Evolutionary conservation across 2,113 vertebrate species (phyloP).

Genomic region (Prinia subflava): DNA sequence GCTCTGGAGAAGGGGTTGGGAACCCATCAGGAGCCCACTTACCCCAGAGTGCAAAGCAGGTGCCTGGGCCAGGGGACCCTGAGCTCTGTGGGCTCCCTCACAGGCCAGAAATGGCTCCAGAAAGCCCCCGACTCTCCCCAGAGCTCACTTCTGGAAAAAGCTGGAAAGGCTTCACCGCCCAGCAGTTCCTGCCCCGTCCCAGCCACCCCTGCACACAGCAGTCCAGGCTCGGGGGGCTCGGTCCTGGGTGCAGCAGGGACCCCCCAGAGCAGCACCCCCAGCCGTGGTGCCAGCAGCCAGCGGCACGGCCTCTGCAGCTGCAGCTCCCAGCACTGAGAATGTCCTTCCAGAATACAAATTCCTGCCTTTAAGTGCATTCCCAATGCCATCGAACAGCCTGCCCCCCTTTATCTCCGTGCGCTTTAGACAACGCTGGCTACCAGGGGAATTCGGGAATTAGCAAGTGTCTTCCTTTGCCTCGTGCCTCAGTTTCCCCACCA

Average conservation of each 20-base stretch:
- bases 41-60: background rate
- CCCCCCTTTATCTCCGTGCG: background rate
- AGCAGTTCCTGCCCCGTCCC: rapidly evolving
- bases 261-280: background rate
- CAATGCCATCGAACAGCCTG: background rate
- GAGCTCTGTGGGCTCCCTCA: background rate
- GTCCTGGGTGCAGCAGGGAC: background rate
- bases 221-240: rapidly evolving
- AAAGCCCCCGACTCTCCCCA: background rate
- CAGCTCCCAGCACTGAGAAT: background rate
- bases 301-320: background rate
- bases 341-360: conserved; percentile 36
- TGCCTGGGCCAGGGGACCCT: background rate
- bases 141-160: background rate
- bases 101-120: background rate
- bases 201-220: rapidly evolving
- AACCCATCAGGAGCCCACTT: background rate
- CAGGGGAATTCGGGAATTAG: background rate
- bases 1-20: background rate
- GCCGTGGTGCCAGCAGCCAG: background rate
- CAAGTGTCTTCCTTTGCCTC: background rate
- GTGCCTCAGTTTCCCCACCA: conserved; percentile 3
- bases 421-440: background rate
- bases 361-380: conserved; percentile 15
- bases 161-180: rapidly evolving